Evolutionary conservation across 2,888 invertebrate genomes (phyloP), one percentile per base, ranked within the genome.

Genomic region (Meta bourneti): DNA sequence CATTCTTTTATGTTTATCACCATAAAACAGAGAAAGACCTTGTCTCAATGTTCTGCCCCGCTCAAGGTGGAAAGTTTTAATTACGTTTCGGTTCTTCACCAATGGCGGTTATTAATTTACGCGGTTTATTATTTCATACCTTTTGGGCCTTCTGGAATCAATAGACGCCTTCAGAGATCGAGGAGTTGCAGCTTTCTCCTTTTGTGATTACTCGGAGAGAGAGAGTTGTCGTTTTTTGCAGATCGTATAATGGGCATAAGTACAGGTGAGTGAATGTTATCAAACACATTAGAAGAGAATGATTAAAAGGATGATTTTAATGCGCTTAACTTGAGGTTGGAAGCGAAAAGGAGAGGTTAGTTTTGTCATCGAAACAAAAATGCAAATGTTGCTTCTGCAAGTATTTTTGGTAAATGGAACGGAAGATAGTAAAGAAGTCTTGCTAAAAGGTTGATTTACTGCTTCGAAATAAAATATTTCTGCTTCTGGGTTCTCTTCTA

Each of bases 1-100:
- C 83, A 54, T 84, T 54, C 83, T 84, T 84, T 84, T 84, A 49
- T 74, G 72, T 74, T 84, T 84, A 84, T 84, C 75, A 16, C 74
- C 54, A 9, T 54, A 54, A 84, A 74, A 74, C 83, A 74, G 74
- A 20, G 54, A 20, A 20, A 54, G 61, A 5, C 11, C 79, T 79
- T 79, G 61, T 54, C 20, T 54, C 11, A 79, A 79, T 54, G 54
- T 9, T 79, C 20, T 20, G n/a, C 61, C 34, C 34, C 34, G 34
- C 34, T 34, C 61, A 61, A 61, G 61, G 61, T 61, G 61, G 61
- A 61, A 61, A 61, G 61, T 61, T 61, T 61, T 61, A 61, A 61
- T 61, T 61, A 61, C 61, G 61, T 61, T 61, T 61, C 61, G 61
- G 8, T 61, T 61, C 61, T 61, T 61, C 8, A 61, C 61, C 61